phyloP scores from a whole-genome alignment of 2,113 vertebrate genomes.

The Melanerpes formicivorus region DNA sequence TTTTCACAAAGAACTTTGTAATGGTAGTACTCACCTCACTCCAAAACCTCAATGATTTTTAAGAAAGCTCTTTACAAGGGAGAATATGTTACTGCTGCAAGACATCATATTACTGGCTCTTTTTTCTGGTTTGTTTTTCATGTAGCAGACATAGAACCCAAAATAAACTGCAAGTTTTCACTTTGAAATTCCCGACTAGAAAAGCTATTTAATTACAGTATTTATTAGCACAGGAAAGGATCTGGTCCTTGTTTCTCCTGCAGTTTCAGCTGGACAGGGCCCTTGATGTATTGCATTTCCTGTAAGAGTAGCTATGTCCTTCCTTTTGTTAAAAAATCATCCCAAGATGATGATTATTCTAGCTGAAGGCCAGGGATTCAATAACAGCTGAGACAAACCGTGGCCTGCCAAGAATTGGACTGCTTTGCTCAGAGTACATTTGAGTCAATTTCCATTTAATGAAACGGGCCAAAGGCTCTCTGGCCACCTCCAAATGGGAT shows the following conservation, averaged over 20 bases:
- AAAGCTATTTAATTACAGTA: slow-evolving; percentile 15
- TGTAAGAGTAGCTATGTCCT: slow-evolving; percentile 19
- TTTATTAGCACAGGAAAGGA: slow-evolving; percentile 39
- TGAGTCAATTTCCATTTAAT: not conserved
- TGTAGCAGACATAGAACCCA: not conserved
- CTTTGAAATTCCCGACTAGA: not conserved
- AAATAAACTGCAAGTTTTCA: not conserved
- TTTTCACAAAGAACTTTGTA: slow-evolving; percentile 41
- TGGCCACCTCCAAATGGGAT: rapidly evolving
- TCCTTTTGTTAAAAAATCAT: slow-evolving; percentile 53
- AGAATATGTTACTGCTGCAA: not conserved
- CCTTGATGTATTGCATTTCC: slow-evolving; percentile 33
- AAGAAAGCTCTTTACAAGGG: not conserved
- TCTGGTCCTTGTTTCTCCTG: slow-evolving; percentile 12
- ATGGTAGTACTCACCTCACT: not conserved
- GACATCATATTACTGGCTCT: not conserved
- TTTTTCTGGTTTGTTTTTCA: not conserved
- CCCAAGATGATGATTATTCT: slow-evolving; percentile 37
- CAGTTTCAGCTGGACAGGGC: not conserved
- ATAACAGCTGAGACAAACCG: slow-evolving; percentile 30
- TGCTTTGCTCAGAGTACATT: not conserved
- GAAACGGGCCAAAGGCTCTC: not conserved
- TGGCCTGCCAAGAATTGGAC: not conserved
- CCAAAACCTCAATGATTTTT: not conserved
- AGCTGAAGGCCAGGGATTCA: slow-evolving; percentile 14